Percentiles rank a stretch among this genome's conserved stretches.
These are phyloP conservation scores for Rhyzopertha dominica DNA, from an alignment of 1,140 invertebrate genomes.

Conservation along the genomic window DNA sequence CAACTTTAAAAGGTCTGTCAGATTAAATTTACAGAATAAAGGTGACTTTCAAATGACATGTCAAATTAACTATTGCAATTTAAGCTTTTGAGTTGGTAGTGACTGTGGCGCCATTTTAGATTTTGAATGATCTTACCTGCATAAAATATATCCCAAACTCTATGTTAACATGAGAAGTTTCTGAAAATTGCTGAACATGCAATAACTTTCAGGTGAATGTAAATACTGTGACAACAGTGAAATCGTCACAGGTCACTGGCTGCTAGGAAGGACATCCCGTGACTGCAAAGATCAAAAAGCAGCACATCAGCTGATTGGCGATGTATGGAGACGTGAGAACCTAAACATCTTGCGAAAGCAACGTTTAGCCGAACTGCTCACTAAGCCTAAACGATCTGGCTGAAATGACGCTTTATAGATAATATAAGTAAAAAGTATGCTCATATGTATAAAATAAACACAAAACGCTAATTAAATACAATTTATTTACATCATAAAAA, in stretches of 20 bases:
- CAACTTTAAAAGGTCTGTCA: background rate
- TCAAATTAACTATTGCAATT: background rate
- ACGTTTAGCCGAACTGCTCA: conserved; percentile 11
- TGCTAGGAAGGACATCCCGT: conserved; percentile 27
- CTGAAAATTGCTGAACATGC: background rate
- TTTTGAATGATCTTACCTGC: conserved; percentile 4
- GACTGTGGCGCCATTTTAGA: no score
- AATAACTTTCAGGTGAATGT: conserved; percentile 30
- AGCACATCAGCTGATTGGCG: conserved; percentile 29
- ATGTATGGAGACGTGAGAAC: conserved; percentile 27
- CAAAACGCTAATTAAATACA: no score
- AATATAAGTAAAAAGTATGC: no score
- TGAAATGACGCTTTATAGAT: no score
- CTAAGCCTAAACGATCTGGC: no score
- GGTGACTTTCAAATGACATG: background rate
- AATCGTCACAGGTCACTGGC: conserved; percentile 34
- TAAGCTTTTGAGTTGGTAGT: no score
- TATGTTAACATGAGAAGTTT: background rate
- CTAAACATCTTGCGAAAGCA: conserved; percentile 16
- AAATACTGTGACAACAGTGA: conserved; percentile 32
- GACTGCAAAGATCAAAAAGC: conserved; percentile 36
- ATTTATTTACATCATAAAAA: no score
- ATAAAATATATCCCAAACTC: background rate
- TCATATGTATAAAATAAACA: no score
- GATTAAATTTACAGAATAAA: background rate